phyloP scores from a whole-genome alignment of 2,113 vertebrate genomes.

The Oxyruncus cristatus region DNA sequence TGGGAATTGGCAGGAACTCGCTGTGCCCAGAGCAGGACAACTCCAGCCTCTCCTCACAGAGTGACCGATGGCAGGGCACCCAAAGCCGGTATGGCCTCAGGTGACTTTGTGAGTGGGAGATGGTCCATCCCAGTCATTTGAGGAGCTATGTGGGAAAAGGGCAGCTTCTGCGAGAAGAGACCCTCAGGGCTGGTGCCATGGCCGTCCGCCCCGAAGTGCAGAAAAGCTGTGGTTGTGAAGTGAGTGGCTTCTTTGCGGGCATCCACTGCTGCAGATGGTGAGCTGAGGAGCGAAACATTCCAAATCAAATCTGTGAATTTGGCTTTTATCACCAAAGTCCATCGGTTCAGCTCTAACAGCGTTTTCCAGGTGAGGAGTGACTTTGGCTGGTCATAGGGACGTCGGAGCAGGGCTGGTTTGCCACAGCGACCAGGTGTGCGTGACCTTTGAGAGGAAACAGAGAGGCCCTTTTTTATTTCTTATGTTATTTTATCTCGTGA shows the following conservation, averaged over 20 bases:
- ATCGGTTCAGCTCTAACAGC: not conserved
- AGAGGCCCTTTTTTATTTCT: not conserved
- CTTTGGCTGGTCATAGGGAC: not conserved
- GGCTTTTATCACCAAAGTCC: not conserved
- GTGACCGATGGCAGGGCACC: rapidly evolving
- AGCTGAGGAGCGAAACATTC: not conserved
- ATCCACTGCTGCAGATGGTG: not conserved
- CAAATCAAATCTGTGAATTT: not conserved
- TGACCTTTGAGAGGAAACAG: not conserved
- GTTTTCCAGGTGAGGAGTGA: rapidly evolving
- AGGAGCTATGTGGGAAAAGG: rapidly evolving
- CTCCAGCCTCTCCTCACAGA: rapidly evolving
- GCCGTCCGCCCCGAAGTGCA: rapidly evolving
- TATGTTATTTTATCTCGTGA: not conserved
- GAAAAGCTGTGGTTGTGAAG: not conserved
- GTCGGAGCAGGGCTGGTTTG: not conserved
- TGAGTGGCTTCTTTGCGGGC: not conserved
- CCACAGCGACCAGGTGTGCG: not conserved
- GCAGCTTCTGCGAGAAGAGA: rapidly evolving
- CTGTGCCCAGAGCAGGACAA: rapidly evolving
- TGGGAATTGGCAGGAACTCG: rapidly evolving
- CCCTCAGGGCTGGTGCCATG: not conserved
- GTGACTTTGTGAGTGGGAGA: not conserved
- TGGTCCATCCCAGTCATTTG: not conserved
- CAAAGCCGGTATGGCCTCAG: rapidly evolving